Evolutionary conservation across 2,888 invertebrate genomes (phyloP).

Genomic region (Panzeria rudis): DNA sequence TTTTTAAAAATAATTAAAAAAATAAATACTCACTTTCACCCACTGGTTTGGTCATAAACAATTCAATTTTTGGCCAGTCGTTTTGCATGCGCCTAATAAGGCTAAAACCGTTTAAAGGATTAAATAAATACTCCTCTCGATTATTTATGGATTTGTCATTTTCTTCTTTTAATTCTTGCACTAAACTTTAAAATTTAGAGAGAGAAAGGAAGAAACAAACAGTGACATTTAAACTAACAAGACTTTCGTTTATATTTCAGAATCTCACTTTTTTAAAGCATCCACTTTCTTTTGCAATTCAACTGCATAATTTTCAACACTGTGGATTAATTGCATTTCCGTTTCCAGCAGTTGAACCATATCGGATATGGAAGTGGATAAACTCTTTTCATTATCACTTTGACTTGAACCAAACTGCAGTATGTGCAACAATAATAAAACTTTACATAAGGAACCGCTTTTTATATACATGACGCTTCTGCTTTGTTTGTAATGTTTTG

Average conservation of each 20-base stretch:
- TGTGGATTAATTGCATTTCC: slow-evolving; percentile 76
- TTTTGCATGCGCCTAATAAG: slow-evolving; percentile 79
- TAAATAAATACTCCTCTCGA: slow-evolving; percentile 77
- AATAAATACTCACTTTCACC: slow-evolving; percentile 73
- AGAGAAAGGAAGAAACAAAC: background rate
- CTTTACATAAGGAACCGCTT: background rate
- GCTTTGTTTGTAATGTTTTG: background rate
- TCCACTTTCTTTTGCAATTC: slow-evolving; percentile 77
- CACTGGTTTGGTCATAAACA: slow-evolving; percentile 76
- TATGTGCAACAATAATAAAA: background rate
- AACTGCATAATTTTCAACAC: slow-evolving; percentile 76
- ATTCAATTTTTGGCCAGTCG: slow-evolving; percentile 79
- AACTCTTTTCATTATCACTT: slow-evolving; percentile 74
- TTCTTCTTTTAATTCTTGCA: slow-evolving; percentile 74
- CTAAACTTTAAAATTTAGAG: slow-evolving; percentile 73
- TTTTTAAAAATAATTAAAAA: background rate
- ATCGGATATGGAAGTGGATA: slow-evolving; percentile 79
- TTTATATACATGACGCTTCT: slow-evolving; percentile 13
- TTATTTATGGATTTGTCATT: slow-evolving; percentile 73
- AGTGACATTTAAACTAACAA: background rate
- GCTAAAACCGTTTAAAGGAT: slow-evolving; percentile 78
- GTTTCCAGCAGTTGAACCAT: slow-evolving; percentile 77
- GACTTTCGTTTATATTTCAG: background rate
- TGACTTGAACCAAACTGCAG: slow-evolving; percentile 28
- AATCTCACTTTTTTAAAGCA: slow-evolving; percentile 59